Base-by-base conservation (phyloP, 2,888 invertebrate species). In the Phortica okadai region DNA sequence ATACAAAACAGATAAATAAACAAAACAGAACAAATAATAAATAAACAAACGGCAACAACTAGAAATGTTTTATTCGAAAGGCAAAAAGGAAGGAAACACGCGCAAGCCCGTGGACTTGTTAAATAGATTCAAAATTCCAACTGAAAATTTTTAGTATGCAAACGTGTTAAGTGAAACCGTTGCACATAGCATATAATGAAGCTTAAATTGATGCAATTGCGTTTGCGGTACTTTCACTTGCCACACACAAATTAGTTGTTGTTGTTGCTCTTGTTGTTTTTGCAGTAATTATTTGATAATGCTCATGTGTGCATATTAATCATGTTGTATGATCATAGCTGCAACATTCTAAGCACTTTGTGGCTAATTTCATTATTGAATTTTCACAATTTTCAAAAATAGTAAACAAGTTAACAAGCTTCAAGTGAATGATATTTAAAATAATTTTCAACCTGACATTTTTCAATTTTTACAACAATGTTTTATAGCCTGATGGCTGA, bases 101-200 rank as follows among this genome's bases (percentile, higher is more conserved):
- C 50, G 50, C 50, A 14, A 33, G 33, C 33, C 33, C 33, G 33
- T 33, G 33, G 33, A 33, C 33, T 33, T 33, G 44, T 44, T 25
- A 77, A 74, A 77, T 62, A 74, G 74, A 72, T 58, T 66, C 62
- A 73, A 54, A 76, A 66, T 50, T 50, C 5, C 50, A 33, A 33
- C 33, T 33, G 33, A 33, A 33, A 33, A 33, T 33, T 33, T 33
- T 33, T 5, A 5, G 33, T 33, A 33, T 33, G 33, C 33, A 33
- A 33, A 33, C 33, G 50, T 14, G 50, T 50, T 11, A 50, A 50
- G 10, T 50, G 50, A 14, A 50, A 50, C 50, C 50, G 14, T 50
- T 33, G 33, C 33, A 33, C 33, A 33, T 33, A 33, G 4, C 33
- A 33, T 33, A 33, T 33, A 33, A 33, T 33, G 72, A 59, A 44